Evolutionary conservation across 2,113 vertebrate genomes (phyloP).

Genomic region (Xenopus borealis): DNA sequence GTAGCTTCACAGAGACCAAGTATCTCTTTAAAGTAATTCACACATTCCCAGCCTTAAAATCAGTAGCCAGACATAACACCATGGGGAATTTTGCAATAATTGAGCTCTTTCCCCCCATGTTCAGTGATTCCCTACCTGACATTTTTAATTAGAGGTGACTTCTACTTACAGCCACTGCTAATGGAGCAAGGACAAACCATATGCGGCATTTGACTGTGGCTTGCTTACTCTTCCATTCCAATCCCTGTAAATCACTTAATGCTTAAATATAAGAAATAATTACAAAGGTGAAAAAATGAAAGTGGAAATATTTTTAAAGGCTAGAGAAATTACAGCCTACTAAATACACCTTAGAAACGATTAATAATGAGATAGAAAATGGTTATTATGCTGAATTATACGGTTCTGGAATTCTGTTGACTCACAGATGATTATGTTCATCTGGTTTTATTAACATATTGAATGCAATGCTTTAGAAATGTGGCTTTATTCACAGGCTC

Average conservation of each 20-base stretch:
- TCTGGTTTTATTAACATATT: no score
- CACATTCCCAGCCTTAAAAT: constrained; percentile 36
- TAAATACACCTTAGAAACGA: no score
- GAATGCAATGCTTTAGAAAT: no score
- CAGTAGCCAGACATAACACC: constrained; percentile 42
- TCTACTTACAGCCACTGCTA: constrained; percentile 37
- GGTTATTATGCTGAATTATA: no score
- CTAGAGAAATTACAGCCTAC: no score
- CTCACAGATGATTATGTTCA: no score
- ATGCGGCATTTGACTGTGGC: not conserved
- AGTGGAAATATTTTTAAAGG: not conserved
- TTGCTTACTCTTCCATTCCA: not conserved
- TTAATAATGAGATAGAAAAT: no score
- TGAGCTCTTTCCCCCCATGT: constrained; percentile 37
- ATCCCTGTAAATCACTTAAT: not conserved
- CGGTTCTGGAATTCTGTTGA: no score
- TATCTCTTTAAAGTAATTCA: constrained; percentile 44
- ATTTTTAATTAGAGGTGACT: constrained; percentile 44
- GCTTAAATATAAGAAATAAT: not conserved
- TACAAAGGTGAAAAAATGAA: not conserved
- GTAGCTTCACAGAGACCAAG: constrained; percentile 21
- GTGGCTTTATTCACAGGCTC: no score
- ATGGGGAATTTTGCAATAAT: constrained; percentile 41
- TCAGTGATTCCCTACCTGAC: constrained; percentile 44
- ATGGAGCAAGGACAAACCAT: constrained; percentile 38